These are phyloP conservation scores for Drosophila antonietae DNA, from an alignment of 2,888 invertebrate genomes.

Conservation along the genomic window DNA sequence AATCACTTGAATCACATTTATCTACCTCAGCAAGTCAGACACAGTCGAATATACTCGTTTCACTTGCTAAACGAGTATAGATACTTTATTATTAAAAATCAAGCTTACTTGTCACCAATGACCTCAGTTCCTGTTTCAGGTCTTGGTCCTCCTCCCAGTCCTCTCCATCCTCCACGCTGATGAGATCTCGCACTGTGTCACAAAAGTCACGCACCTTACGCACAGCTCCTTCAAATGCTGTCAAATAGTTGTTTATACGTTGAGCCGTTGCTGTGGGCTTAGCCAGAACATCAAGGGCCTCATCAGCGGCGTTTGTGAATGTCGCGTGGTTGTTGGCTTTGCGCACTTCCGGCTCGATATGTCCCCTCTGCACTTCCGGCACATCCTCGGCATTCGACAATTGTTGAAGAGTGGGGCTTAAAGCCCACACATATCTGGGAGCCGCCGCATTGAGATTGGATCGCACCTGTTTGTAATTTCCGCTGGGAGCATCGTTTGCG, in stretches of 20 bases:
- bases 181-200: slow-evolving; percentile 64
- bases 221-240: slow-evolving; percentile 62
- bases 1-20: no score
- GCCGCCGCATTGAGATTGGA: slow-evolving; percentile 41
- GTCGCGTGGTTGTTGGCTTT: slow-evolving; percentile 22
- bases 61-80: neutral
- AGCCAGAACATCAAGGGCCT: slow-evolving; percentile 18
- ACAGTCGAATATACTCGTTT: neutral
- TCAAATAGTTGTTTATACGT: slow-evolving; percentile 54
- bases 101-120: slow-evolving; percentile 9
- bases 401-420: slow-evolving; percentile 62
- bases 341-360: slow-evolving; percentile 48
- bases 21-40: neutral
- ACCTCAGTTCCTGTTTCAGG: neutral
- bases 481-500: slow-evolving; percentile 37
- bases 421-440: slow-evolving; percentile 65
- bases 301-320: slow-evolving; percentile 37
- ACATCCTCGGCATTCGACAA: slow-evolving; percentile 32
- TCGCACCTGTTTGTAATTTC: slow-evolving; percentile 75
- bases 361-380: slow-evolving; percentile 30
- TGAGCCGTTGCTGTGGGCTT: slow-evolving; percentile 18
- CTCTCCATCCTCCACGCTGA: slow-evolving; percentile 45
- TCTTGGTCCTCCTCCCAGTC: neutral
- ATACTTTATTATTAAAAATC: neutral
- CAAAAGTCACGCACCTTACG: slow-evolving; percentile 70